Evolutionary conservation across 2,888 invertebrate species (phyloP), one percentile per base, ranked within the genome.

Genomic region (Philereme transversata): DNA sequence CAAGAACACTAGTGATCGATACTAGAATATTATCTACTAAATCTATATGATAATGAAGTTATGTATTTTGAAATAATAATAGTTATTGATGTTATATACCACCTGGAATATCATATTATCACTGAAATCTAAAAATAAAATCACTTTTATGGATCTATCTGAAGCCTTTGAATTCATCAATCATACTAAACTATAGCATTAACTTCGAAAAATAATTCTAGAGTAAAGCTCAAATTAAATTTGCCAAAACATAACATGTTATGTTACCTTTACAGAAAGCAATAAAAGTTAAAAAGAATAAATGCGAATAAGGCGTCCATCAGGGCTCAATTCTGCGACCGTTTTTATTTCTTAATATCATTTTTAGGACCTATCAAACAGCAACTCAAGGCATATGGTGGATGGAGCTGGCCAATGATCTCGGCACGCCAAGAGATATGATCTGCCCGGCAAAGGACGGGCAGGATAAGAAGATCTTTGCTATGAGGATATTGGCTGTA

Each of bases 351-450:
- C 9, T 52, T 9, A 11, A 5, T 22, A 22, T 48, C 5, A 40
- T 52, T 54, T 40, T 80, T 73, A 95, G 94, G 71, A 95, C 95
- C 61, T 96, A 96, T 78, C 94, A 95, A 73, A 94, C 95, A 8
- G 95, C 96, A 36, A 94, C 94, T 0, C 93, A 93, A 60, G 95
- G 96, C 1, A 94, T 97, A 47, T 97, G 96, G 95, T 97, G 97
- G 97, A 95, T 94, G 87, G 96, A 97, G 69, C 83, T 97, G 62
- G 94, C 94, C 0, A 93, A 93, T 4, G 94, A 95, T 70, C 86
- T 95, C 62, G 95, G 95, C 49, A 92, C 92, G 0, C 93, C 95
- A 0, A 94, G 94, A 60, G 95, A 96, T 74, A 88, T 96, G 69
- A 93, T 94, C 61, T 97, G 97, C 76, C 93, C 93, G 5, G 93